A percentile compares a stretch with the other conserved stretches of the same genome.
phyloP scores from a whole-genome alignment of 1,140 invertebrate genomes.

The Lithobius niger region DNA sequence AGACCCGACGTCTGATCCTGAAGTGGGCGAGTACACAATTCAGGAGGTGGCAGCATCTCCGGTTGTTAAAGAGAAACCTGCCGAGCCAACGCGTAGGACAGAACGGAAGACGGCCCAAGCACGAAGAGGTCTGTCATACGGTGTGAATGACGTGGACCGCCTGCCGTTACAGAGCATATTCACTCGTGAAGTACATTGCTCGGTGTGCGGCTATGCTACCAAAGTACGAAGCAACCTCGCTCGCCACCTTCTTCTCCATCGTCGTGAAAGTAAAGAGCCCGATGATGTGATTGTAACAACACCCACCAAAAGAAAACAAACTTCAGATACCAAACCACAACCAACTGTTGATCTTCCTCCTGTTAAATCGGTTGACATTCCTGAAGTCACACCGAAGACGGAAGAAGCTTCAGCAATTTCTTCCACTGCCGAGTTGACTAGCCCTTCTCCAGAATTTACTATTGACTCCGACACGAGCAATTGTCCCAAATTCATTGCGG shows the following conservation, averaged over 20 bases:
- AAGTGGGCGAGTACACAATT: slow-evolving; percentile 39
- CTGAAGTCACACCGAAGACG: too few species aligned
- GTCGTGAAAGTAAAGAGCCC: slow-evolving; percentile 60
- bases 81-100: neutral
- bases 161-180: slow-evolving; percentile 48
- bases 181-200: slow-evolving; percentile 47
- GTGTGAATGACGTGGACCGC: slow-evolving; percentile 44
- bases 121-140: slow-evolving; percentile 31
- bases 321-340: too few species aligned
- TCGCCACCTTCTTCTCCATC: slow-evolving; percentile 51
- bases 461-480: slow-evolving; percentile 30
- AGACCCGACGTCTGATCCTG: slow-evolving; percentile 36
- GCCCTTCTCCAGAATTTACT: too few species aligned
- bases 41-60: slow-evolving; percentile 23
- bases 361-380: too few species aligned
- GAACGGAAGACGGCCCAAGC: slow-evolving; percentile 28
- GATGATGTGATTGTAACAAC: too few species aligned
- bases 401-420: too few species aligned
- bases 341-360: too few species aligned
- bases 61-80: slow-evolving; percentile 6
- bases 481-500: slow-evolving; percentile 45
- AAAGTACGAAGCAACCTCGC: slow-evolving; percentile 61
- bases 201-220: slow-evolving; percentile 48
- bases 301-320: too few species aligned
- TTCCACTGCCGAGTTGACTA: too few species aligned